Percentiles rank a stretch among this genome's conserved stretches.
Conservation (phyloP, 2,113 vertebrate species). For the Lethenteron reissneri region DNA sequence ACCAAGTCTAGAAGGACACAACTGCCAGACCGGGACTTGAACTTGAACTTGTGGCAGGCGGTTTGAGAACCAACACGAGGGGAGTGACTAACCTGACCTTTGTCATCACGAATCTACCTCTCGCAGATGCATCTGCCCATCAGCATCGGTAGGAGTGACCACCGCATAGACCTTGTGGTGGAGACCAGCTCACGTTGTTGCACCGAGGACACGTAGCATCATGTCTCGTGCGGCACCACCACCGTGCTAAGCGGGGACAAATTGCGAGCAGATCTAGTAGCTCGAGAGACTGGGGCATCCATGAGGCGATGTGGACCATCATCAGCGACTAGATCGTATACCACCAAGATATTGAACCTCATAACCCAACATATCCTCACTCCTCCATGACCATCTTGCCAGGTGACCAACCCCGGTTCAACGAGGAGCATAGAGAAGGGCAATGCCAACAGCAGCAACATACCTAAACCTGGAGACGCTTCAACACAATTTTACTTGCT, state of each 20-base stretch:
- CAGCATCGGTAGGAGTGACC: neutral
- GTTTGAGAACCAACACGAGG: neutral
- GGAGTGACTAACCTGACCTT: neutral
- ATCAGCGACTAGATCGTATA: neutral
- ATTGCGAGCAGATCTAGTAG: neutral
- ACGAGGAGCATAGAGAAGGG: neutral
- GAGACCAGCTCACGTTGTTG: neutral
- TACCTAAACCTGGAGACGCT: neutral
- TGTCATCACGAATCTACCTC: neutral
- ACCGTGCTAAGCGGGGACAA: neutral
- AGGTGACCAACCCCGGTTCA: neutral
- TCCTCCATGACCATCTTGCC: slow-evolving; percentile 2
- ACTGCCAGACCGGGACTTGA: neutral
- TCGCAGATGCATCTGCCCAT: neutral
- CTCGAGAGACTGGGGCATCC: neutral
- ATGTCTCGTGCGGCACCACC: neutral
- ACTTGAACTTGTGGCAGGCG: neutral
- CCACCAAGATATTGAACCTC: neutral
- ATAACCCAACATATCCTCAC: neutral
- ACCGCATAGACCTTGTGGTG: neutral
- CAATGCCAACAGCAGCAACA: neutral
- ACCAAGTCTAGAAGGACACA: neutral
- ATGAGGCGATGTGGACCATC: neutral
- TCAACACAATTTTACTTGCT: neutral
- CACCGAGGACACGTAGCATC: neutral